Evolutionary conservation across 2,888 invertebrate genomes (phyloP).

Genomic region (Lepidochrysops patricia): DNA sequence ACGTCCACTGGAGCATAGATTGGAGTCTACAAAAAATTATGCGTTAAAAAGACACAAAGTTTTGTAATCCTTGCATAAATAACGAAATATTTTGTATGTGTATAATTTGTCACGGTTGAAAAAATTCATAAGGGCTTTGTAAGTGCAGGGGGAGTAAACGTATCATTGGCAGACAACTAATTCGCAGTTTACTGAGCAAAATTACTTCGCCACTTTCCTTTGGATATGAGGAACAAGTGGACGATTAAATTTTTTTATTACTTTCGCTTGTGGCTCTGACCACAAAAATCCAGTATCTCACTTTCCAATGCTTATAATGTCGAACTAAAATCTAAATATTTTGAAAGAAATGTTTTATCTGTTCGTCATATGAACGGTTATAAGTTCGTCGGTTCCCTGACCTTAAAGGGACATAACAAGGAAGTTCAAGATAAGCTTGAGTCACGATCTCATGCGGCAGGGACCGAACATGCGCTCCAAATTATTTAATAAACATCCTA

Average conservation of each 20-base stretch:
- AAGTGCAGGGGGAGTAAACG: not conserved
- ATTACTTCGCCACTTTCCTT: conserved; percentile 10
- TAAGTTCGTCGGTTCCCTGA: conserved; percentile 12
- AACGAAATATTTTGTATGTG: no score
- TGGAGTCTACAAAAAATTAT: no score
- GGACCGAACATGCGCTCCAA: not conserved
- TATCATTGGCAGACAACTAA: conserved; percentile 7
- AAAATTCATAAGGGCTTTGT: not conserved
- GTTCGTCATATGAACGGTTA: conserved; percentile 12
- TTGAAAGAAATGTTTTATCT: no score
- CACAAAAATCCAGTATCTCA: no score
- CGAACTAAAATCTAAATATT: no score
- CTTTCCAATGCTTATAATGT: no score
- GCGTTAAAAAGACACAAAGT: no score
- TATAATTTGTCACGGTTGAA: conserved; percentile 5
- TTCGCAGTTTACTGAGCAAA: conserved; percentile 8
- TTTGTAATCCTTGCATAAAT: not conserved
- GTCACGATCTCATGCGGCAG: conserved; percentile 18
- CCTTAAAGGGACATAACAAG: conserved; percentile 25
- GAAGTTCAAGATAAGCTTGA: conserved; percentile 28
- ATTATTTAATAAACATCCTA: conserved; percentile 2
- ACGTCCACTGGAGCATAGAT: no score
- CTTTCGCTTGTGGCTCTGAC: no score
- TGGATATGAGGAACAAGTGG: not conserved
- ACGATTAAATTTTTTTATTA: no score